Evolutionary conservation across 1,140 invertebrate species (phyloP), one percentile per base, ranked within the genome.

Genomic region (Mesaphorura yosii): DNA sequence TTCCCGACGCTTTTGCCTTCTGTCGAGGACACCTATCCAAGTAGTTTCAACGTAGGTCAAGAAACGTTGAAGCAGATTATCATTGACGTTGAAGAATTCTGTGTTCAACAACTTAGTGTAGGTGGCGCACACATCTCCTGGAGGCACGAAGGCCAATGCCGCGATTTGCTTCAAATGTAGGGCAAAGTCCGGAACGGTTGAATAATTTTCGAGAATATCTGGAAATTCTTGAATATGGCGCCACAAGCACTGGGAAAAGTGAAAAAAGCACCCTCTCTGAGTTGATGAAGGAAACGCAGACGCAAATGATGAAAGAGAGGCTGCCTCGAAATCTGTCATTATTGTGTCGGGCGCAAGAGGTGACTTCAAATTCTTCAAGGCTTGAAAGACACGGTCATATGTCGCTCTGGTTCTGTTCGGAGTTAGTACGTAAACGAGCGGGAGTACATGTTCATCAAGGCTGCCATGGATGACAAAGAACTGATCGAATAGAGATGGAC

Each of bases 41-140:
- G 25, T 53, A 20, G 12, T 26, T 39, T 55, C 37, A 28, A 51
- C 40, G 46, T 50, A 55, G 37, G 50, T 40, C n/a, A 51, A 4
- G 3, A 55, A 19, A n/a, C 34, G 47, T 4, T 12, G 26, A 10
- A 53, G 28, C n/a, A 25, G n/a, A 15, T 41, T 19, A 15, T 40
- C 31, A 51, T 55, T 55, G 12, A 19, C 39, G 7, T 14, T 4
- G 26, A 12, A 50, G 27, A 41, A 49, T 26, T 15, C n/a, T 27
- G 20, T 29, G 3, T 44, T 27, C 34, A 55, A 6, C 15, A 55
- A 26, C 23, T 10, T 28, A 17, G 40, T 38, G 31, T 41, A 55
- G 4, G 37, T 17, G 19, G 4, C 3, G 15, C 25, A 23, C 5
- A 55, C 53, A 17, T 51, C 48, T n/a, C 14, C 7, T 15, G 28